phyloP scores from a whole-genome alignment of 2,797 vertebrate genomes.

The Amblyraja radiata region DNA sequence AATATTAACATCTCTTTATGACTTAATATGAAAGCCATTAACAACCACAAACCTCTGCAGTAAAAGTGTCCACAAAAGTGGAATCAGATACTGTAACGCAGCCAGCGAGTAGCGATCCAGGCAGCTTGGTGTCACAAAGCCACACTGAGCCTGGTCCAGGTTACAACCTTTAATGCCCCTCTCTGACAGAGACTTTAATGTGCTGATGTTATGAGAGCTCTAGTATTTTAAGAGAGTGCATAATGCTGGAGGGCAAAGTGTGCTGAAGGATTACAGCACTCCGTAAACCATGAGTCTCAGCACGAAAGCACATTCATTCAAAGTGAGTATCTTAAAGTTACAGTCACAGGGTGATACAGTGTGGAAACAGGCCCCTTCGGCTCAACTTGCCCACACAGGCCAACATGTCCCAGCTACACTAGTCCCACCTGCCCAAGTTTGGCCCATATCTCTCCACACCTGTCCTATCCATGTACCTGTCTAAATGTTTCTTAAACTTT shows the following conservation, averaged over 20 bases:
- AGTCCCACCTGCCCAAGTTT: too few species aligned
- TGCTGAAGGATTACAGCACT: background rate
- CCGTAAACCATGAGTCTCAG: background rate
- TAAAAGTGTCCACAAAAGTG: conserved; percentile 13
- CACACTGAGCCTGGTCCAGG: too few species aligned
- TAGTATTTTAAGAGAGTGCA: background rate
- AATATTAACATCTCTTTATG: conserved; percentile 25
- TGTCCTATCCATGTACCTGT: too few species aligned
- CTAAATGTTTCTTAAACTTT: too few species aligned
- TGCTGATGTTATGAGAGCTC: background rate
- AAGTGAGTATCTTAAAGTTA: background rate
- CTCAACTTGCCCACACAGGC: too few species aligned
- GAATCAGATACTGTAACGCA: background rate
- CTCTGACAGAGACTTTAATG: background rate
- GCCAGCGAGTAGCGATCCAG: too few species aligned
- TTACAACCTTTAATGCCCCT: background rate
- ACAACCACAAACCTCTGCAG: background rate
- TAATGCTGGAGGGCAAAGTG: background rate
- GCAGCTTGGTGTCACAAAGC: background rate
- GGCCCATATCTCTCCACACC: too few species aligned
- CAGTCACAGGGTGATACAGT: too few species aligned
- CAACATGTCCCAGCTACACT: too few species aligned
- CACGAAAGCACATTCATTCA: background rate
- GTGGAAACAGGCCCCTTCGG: too few species aligned
- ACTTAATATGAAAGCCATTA: conserved; percentile 15